Conservation (phyloP, 2,113 vertebrate species). For the Pelecanoides urinatrix region DNA sequence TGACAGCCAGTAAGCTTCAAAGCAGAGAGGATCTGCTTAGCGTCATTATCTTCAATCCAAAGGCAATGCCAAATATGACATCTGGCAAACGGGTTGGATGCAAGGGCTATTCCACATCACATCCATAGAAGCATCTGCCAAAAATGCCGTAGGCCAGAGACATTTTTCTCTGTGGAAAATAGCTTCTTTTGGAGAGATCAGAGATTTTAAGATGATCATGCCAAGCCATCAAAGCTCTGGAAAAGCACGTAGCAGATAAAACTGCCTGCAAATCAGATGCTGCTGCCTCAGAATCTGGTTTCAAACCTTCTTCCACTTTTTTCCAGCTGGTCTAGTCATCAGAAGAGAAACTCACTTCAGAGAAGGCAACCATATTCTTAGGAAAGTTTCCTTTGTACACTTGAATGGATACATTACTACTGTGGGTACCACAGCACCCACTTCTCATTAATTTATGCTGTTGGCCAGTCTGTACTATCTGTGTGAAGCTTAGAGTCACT, state of each 20-base stretch:
- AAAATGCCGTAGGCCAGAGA: constrained; percentile 4
- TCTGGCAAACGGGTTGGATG: constrained; percentile 57
- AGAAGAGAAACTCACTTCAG: neutral
- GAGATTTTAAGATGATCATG: constrained; percentile 12
- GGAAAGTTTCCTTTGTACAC: neutral
- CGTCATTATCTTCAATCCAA: constrained; percentile 16
- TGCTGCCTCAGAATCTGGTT: constrained; percentile 8
- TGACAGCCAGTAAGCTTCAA: constrained; percentile 58
- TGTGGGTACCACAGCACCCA: neutral
- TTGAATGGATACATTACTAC: neutral
- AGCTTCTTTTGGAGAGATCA: constrained; percentile 49
- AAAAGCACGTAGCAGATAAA: constrained; percentile 52
- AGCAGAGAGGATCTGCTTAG: constrained; percentile 60
- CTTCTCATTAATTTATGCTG: neutral
- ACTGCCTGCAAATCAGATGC: constrained; percentile 54
- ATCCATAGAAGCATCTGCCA: constrained; percentile 44
- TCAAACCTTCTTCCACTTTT: constrained; percentile 39
- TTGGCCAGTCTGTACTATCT: neutral
- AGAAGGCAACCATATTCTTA: neutral
- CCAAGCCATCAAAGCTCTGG: constrained; percentile 44
- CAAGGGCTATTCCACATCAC: constrained; percentile 31
- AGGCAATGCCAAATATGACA: constrained; percentile 50
- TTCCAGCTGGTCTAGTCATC: constrained; percentile 26
- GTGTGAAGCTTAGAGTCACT: neutral
- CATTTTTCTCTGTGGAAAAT: constrained; percentile 41